Evolutionary conservation across 2,113 vertebrate species (phyloP).

Genomic region (Athene cunicularia): DNA sequence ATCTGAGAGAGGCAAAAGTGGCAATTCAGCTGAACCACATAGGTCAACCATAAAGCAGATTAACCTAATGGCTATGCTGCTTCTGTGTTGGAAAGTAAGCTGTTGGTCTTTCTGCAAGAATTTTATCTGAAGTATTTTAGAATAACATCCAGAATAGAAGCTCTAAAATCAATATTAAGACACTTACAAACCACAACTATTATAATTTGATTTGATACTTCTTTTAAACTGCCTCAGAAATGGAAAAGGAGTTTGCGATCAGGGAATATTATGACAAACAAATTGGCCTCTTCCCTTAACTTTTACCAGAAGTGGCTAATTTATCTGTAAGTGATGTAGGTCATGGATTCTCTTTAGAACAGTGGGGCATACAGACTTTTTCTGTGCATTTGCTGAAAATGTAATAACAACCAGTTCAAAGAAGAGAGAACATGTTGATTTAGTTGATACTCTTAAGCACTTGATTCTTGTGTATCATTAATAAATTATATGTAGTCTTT

Average conservation of each 20-base stretch:
- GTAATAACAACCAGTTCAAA: background rate
- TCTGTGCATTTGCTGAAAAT: constrained; percentile 4
- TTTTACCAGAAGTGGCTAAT: constrained; percentile 48
- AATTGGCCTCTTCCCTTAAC: background rate
- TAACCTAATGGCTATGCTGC: constrained; percentile 2
- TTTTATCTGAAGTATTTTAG: constrained; percentile 3
- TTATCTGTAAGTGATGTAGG: background rate
- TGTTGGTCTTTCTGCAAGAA: constrained; percentile 13
- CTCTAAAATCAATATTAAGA: constrained; percentile 47
- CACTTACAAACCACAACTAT: constrained; percentile 40
- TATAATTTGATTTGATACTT: constrained; percentile 32
- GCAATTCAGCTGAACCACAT: background rate
- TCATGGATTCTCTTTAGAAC: background rate
- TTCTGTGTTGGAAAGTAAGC: background rate
- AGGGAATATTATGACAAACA: background rate
- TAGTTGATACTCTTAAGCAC: background rate
- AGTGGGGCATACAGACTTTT: background rate
- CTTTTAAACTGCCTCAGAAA: constrained; percentile 42
- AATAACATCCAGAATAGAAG: constrained; percentile 12
- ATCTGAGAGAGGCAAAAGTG: background rate
- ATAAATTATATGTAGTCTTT: background rate
- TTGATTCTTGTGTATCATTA: background rate
- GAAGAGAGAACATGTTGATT: background rate
- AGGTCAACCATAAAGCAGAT: constrained; percentile 4
- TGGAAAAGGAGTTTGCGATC: constrained; percentile 28